Evolutionary conservation across 1,140 invertebrate species (phyloP).

Genomic region (Odontomachus brunneus): DNA sequence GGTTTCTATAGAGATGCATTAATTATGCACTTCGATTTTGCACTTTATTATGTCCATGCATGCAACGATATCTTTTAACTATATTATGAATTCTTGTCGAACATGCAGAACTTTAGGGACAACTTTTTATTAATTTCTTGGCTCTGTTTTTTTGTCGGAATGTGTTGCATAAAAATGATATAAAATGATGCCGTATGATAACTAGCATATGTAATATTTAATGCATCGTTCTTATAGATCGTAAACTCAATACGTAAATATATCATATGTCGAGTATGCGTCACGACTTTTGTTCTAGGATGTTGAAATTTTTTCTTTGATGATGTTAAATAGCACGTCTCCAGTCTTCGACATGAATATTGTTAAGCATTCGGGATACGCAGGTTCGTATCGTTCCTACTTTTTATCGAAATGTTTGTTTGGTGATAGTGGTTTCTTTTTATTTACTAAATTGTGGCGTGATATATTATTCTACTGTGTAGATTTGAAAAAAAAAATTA

Average conservation of each 20-base stretch:
- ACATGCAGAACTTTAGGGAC: conserved; percentile 2
- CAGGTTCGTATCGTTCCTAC: conserved; percentile 28
- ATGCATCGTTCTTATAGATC: conserved; percentile 2
- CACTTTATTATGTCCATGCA: no score
- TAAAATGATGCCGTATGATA: not conserved
- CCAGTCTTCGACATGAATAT: conserved; percentile 1
- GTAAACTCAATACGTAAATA: conserved; percentile 4
- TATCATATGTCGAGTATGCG: conserved; percentile 2
- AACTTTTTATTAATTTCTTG: not conserved
- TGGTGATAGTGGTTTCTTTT: not conserved
- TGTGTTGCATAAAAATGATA: not conserved
- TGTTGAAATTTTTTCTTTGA: conserved; percentile 12
- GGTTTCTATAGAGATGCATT: not conserved
- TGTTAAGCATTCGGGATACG: not conserved
- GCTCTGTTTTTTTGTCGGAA: not conserved
- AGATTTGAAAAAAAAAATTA: not conserved
- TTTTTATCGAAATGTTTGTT: not conserved
- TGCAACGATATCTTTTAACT: conserved; percentile 1
- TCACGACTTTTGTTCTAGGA: not conserved
- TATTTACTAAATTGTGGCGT: not conserved
- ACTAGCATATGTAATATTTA: conserved; percentile 15
- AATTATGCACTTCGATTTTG: conserved; percentile 35
- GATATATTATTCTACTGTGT: not conserved
- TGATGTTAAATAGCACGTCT: not conserved
- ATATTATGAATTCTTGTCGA: not conserved